Conservation (phyloP, 2,797 vertebrate genomes). For the Apogon hyalosoma region DNA sequence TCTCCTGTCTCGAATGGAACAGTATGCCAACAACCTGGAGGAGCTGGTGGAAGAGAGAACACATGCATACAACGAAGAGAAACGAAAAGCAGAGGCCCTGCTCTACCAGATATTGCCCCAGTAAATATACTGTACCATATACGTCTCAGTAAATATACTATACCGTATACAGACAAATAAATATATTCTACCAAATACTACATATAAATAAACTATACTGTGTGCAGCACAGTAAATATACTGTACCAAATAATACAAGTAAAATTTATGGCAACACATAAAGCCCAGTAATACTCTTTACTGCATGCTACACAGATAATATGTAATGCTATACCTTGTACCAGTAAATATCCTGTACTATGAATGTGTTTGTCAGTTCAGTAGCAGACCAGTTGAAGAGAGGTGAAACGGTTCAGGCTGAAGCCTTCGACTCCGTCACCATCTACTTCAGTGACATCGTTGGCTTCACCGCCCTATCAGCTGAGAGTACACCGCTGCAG, state of each 20-base stretch:
- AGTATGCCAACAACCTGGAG: constrained; percentile 95
- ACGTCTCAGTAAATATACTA: neutral
- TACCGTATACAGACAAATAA: constrained; percentile 61
- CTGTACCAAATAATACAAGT: neutral
- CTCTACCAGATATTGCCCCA: constrained; percentile 94
- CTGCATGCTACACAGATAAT: too few species aligned
- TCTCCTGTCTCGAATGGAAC: constrained; percentile 93
- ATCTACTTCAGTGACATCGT: constrained; percentile 97
- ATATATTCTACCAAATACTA: constrained; percentile 1
- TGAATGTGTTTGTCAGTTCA: constrained; percentile 79
- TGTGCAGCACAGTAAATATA: constrained; percentile 62
- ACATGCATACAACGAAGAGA: constrained; percentile 95
- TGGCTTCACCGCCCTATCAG: constrained; percentile 92
- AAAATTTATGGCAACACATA: constrained; percentile 60
- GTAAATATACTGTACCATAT: constrained; percentile 39
- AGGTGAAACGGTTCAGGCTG: constrained; percentile 91
- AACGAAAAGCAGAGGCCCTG: constrained; percentile 91
- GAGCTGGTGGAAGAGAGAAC: constrained; percentile 95
- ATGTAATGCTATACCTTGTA: too few species aligned
- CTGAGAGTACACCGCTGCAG: constrained; percentile 94
- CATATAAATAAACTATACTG: constrained; percentile 41
- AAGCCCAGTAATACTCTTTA: neutral
- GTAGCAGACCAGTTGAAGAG: constrained; percentile 94
- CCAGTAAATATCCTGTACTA: constrained; percentile 50
- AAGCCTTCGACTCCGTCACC: constrained; percentile 94